These are phyloP conservation scores for Lepeophtheirus nordmannii DNA, from an alignment of 2,888 invertebrate species.

Conservation along the genomic window DNA sequence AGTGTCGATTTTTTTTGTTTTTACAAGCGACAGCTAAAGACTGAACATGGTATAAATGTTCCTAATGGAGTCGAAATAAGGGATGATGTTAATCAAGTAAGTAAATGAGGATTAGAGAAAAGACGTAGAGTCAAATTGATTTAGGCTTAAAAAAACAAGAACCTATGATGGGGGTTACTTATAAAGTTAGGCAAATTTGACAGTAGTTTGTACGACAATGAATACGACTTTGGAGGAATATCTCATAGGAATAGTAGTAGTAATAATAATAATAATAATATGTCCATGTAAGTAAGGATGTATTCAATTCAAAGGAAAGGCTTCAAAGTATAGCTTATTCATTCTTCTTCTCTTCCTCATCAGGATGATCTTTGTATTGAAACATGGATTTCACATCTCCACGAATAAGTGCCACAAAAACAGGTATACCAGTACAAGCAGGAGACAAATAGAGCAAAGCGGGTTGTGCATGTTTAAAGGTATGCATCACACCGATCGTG, in stretches of 20 bases:
- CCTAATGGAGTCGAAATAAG: too few relatives aligned
- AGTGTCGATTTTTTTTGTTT: too few relatives aligned
- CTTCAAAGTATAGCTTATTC: background rate
- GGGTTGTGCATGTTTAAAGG: constrained; percentile 95
- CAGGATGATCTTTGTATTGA: constrained; percentile 55
- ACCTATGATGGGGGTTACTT: too few relatives aligned
- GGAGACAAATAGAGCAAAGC: constrained; percentile 93
- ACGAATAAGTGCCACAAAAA: constrained; percentile 65
- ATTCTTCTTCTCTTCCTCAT: constrained; percentile 33
- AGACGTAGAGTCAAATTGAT: too few relatives aligned
- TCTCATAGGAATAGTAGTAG: background rate
- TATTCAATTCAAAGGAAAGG: background rate
- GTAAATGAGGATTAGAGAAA: too few relatives aligned
- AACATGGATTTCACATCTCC: constrained; percentile 80
- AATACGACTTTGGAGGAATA: too few relatives aligned
- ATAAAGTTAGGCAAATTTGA: too few relatives aligned
- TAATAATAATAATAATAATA: background rate
- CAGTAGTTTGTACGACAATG: too few relatives aligned
- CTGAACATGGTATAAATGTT: too few relatives aligned
- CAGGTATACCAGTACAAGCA: constrained; percentile 77
- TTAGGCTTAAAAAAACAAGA: too few relatives aligned
- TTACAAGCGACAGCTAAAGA: too few relatives aligned
- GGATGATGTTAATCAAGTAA: too few relatives aligned
- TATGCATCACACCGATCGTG: constrained; percentile 94
- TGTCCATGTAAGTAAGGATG: background rate